Conservation (phyloP, 2,797 vertebrate species). For the Anableps anableps region DNA sequence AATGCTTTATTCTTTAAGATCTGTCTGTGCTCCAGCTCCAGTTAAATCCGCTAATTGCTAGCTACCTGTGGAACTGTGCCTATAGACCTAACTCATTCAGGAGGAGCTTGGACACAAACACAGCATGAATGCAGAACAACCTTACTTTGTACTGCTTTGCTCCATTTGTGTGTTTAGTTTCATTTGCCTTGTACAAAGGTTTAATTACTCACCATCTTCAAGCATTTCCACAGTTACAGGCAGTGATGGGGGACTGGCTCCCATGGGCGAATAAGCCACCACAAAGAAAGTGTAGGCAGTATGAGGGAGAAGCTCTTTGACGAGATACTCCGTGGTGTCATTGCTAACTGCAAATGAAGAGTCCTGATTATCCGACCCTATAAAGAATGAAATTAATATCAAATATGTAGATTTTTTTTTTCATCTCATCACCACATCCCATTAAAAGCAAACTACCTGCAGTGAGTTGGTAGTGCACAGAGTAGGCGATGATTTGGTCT, state of each 20-base stretch:
- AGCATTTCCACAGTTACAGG: slow-evolving; percentile 88
- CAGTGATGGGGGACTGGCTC: slow-evolving; percentile 91
- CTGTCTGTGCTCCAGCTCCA: background rate
- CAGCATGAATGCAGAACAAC: background rate
- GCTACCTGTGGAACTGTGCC: background rate
- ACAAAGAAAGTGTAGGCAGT: slow-evolving; percentile 95
- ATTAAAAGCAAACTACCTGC: slow-evolving; percentile 72
- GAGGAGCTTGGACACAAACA: background rate
- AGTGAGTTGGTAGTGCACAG: slow-evolving; percentile 92
- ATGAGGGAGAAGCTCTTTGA: slow-evolving; percentile 93
- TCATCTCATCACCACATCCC: background rate
- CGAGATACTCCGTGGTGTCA: slow-evolving; percentile 92
- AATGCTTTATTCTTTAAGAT: background rate
- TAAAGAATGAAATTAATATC: slow-evolving; percentile 19
- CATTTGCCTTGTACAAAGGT: background rate
- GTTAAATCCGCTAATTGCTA: background rate
- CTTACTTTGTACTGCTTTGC: slow-evolving; percentile 18
- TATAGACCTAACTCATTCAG: background rate
- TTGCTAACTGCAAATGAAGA: slow-evolving; percentile 98
- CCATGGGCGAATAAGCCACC: slow-evolving; percentile 94
- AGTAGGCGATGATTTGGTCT: slow-evolving; percentile 97
- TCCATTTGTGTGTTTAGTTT: background rate
- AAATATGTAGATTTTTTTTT: background rate
- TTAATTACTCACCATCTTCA: slow-evolving; percentile 88
- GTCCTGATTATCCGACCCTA: slow-evolving; percentile 92